phyloP scores from a whole-genome alignment of 2,797 vertebrate genomes.

The Avahi laniger region DNA sequence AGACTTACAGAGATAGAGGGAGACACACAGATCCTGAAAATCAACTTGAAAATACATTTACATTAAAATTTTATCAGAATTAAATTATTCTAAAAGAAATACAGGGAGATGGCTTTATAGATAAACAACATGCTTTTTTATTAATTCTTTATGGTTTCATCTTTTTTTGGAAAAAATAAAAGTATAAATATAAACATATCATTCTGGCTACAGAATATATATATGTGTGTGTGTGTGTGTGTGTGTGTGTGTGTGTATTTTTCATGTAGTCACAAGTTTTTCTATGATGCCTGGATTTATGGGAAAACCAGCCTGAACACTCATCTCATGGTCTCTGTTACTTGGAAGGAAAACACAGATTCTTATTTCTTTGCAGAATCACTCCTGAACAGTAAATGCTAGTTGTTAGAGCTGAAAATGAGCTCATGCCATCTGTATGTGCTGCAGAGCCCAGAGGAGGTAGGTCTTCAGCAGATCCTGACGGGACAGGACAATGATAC shows the following conservation, averaged over 20 bases:
- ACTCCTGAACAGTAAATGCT: neutral
- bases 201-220: neutral
- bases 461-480: neutral
- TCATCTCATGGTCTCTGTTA: neutral
- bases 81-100: constrained; percentile 34
- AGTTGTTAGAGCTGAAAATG: neutral
- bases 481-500: neutral
- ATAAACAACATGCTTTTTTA: neutral
- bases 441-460: neutral
- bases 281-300: neutral
- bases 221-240: no score
- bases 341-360: neutral
- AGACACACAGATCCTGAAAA: neutral
- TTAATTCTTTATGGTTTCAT: neutral
- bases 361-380: neutral
- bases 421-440: neutral
- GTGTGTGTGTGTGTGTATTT: neutral
- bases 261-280: neutral
- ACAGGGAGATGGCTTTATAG: neutral
- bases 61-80: neutral
- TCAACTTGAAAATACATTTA: neutral
- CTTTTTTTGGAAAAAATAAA: neutral
- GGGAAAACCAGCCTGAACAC: neutral
- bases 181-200: neutral
- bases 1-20: neutral